Evolutionary conservation across 2,113 vertebrate genomes (phyloP), one percentile per base, ranked within the genome.

Genomic region (Eptatretus burgeri): DNA sequence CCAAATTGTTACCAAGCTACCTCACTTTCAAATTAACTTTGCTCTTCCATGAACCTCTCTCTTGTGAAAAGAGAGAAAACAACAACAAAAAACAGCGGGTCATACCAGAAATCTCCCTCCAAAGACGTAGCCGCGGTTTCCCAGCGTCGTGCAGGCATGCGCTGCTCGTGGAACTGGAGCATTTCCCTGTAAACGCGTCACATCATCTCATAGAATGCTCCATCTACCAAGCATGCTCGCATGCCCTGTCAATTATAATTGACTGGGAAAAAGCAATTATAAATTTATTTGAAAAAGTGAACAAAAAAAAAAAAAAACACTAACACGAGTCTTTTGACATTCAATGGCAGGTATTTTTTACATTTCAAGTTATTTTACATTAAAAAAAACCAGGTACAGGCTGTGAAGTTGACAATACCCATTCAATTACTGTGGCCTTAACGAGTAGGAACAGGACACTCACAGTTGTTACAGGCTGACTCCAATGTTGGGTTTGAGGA

Each of bases 91-190:
- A n/a, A 56, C 14, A 50, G 63, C 17, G 17, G 49, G 60, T 77
- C 75, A 41, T 69, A 89, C 89, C 70, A 81, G 77, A 63, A 87
- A 93, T 72, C 91, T 75, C 67, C 91, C 91, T 50, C 91, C 91
- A 9, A 96, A 96, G 63, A 95, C 81, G 13, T 78, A 96, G 4
- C 91, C 91, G 70, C 81, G 72, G 76, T 83, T 89, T 49, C 80
- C 85, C 2, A 91, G 67, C 0, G 83, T 80, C 12, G 87, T 84
- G 9, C 91, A 95, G 66, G 88, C 83, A 2, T 96, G 91, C 62
- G 91, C 91, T 2, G 91, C 91, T 11, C 88, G 77, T 1, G 91
- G 91, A 0, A 85, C 85, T 0, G 91, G 91, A 0, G 80, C 71
- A 67, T 80, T 83, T 1, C 91, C 91, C 91, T 96, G 67, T 13